Base-by-base conservation (phyloP, 2,888 invertebrate genomes). In the Caenorhabditis afra region DNA sequence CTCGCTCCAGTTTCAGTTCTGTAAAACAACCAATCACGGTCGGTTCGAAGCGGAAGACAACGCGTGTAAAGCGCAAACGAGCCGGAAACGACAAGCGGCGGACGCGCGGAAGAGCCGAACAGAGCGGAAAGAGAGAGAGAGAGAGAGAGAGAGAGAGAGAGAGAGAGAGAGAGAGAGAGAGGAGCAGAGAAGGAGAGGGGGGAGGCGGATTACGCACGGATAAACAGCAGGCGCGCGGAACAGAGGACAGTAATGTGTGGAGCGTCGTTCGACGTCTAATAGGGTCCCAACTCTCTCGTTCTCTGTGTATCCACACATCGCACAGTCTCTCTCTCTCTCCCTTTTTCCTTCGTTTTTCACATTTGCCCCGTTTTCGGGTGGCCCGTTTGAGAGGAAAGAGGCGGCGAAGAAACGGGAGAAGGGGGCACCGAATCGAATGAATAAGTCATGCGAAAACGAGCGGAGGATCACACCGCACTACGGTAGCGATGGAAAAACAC, bases 1-100 rank as follows among this genome's bases (percentile, higher is more conserved):
- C 29, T 37, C 70, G 78, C 44, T 78, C 78, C 78, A 78, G 78
- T 18, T 53, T 65, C 37, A 41, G 35, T n/a, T 52, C 61, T 61
- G 58, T 8, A 55, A 73, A 57, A 55, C 41, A 2, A 55, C 16
- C 50, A 20, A 50, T 41, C 16, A 20, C 1, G 20, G 1, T 20
- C 5, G 1, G 1, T 41, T 16, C 39, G 37, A 18, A 18, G 41
- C 12, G 20, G 50, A 53, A 61, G 53, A 53, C 39, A 47, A 22
- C 22, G 57, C 18, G 49, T 35, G 57, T 45, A 58, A 55, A 52
- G 59, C 41, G 18, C 1, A 57, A 45, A 45, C 16, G 20, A 52
- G 16, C 29, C 62, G 53, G 45, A 44, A 45, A 50, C 39, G 52
- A 59, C 29, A 29, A 29, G 29, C 29, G 29, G 7, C 29, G 29